Evolutionary conservation across 2,888 invertebrate genomes (phyloP), one percentile per base, ranked within the genome.

Genomic region (Heteropelma amictum): DNA sequence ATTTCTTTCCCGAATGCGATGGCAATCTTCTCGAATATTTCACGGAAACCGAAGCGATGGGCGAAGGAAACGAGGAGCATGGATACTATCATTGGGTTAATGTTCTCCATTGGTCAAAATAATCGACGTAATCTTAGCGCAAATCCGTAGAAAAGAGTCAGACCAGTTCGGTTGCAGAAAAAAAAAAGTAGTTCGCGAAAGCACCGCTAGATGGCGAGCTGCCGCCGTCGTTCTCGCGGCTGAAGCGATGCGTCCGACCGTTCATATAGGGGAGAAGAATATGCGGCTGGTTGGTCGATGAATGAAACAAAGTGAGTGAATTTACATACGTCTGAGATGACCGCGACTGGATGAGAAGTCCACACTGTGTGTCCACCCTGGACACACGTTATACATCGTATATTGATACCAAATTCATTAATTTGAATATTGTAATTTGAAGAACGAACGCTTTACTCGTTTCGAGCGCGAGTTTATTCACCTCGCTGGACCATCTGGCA

Each of bases 11-110:
- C 28, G 88, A 87, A 73, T 88, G 88, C 75, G 19, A 76, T 35
- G 77, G 70, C 51, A 81, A 83, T 76, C 75, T 81, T 51, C 80
- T 88, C 67, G 85, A 86, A 67, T 87, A 87, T 80, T 85, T 88
- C 58, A 86, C 85, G 14, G 83, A 84, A 76, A 79, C 81, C 64
- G 33, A 28, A 40, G 45, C 21, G 26, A 49, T 47, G 14, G 38
- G 47, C 7, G 28, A 21, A 35, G 33, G 7, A 10, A 42, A n/a
- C 38, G 8, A 21, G 40, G 6, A 61, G 10, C 33, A 12, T 6
- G 23, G 10, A 30, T 42, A 42, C 42, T 23, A 8, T 1, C 12
- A 21, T 40, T 51, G 2, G 53, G 30, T 35, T 21, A 17, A 30
- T 3, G 1, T n/a, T 40, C 19, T 2, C 8, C 17, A 8, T 28